Base-by-base conservation (phyloP, 2,888 invertebrate species). In the Leucophenga maculata region DNA sequence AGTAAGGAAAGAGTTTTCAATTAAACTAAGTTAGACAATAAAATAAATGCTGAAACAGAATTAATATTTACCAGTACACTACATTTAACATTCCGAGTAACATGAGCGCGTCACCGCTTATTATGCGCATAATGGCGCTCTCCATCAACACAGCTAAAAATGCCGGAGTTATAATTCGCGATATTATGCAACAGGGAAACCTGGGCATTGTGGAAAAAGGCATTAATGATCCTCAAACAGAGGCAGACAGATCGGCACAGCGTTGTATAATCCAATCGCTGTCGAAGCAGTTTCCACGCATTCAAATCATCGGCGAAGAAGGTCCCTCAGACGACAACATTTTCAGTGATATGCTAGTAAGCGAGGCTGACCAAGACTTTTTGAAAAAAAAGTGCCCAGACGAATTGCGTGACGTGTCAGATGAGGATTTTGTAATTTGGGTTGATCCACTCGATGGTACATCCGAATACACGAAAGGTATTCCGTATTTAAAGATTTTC, bases 371-470 rank as follows among this genome's bases (percentile, higher is more conserved):
- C 86, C 90, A 91, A 74, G 92, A 93, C 32, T 92, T 96, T 18
- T 82, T 92, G 8, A 83, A 88, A 52, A 88, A 91, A 69, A 88
- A 90, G 67, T 95, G 97, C 82, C 97, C 97, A 0, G 86, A 90
- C 1, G 90, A 93, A 66, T 91, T 94, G 65, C 86, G 89, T 69
- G 87, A 91, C 78, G 89, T 93, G 1, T 90, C 91, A 73, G 94
- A 94, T 72, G 94, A 96, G 79, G 97, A 98, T 83, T 92, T 97
- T 39, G 96, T 97, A 13, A 92, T 98, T 22, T 98, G 99, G 99
- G 97, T 99, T 0, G 99, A 99, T 90, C 99, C 99, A 0, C 89
- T 99, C 9, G 99, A 99, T 91, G 99, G 99, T 48, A 99, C 99
- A 22, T 93, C 95, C 6, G 99, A 99, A 89, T 99, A 97, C 84